Base-by-base conservation (phyloP, 2,888 invertebrate genomes). In the Platerodrilus igneus region DNA sequence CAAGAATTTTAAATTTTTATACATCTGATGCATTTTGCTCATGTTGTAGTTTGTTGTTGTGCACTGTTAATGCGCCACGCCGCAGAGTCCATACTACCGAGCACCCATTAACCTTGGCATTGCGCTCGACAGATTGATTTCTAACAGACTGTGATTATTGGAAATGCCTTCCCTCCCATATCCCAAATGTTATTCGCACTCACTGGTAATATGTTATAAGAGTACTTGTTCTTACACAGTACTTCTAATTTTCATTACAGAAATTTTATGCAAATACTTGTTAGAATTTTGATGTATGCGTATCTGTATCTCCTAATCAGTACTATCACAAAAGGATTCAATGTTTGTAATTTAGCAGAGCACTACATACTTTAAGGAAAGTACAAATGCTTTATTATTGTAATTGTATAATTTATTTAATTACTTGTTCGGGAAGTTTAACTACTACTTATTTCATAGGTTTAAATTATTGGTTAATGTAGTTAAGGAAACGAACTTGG, bases 71-170 rank as follows among this genome's bases (percentile, higher is more conserved):
- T 51, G 62, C 60, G 63, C 58, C 60, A 60, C 58, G 63, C 62
- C 63, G 62, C 64, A 62, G 58, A 58, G 61, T 65, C 64, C 63
- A 64, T 62, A 59, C 55, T 53, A 55, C 53, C 51, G 52, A 57
- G 56, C 57, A 59, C 56, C 55, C 47, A 46, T 42, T 41, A 55
- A 45, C 56, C 56, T 57, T 57, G 56, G 55, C 56, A 53, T 59
- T 58, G 61, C 62, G 59, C 60, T 63, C 59, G 62, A 58, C 59
- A 58, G 58, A 60, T 59, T 58, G n/a, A n/a, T 53, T 56, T 59
- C 62, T 60, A 69, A 69, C 69, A 68, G 69, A 68, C 70, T 71
- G 70, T 71, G 70, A 71, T 71, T 64, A 65, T 66, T 63, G 67
- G 66, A 69, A 67, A 68, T 69, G 69, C 69, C 70, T 69, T 69